Conservation (phyloP, 2,888 invertebrate genomes). For the Hymenopus coronatus region DNA sequence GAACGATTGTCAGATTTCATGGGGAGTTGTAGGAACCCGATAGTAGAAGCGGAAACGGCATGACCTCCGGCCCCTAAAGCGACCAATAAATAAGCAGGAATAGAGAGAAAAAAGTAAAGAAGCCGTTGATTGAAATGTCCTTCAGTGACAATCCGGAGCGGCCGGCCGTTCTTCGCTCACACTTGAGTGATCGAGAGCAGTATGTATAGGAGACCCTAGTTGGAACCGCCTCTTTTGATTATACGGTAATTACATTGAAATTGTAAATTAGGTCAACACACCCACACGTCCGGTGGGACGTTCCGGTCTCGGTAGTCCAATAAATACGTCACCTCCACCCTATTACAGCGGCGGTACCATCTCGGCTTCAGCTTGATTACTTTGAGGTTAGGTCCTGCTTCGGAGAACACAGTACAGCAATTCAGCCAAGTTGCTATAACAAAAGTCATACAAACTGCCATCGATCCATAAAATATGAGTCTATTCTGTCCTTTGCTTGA, state of each 20-base stretch:
- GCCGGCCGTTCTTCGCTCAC: not conserved
- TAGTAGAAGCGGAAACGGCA: too few relatives aligned
- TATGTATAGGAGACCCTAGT: not conserved
- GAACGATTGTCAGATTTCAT: too few relatives aligned
- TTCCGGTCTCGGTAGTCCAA: not conserved
- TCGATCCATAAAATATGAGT: too few relatives aligned
- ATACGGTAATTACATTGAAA: conserved; percentile 24
- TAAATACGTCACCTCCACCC: not conserved
- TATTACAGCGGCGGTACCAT: not conserved
- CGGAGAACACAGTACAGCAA: too few relatives aligned
- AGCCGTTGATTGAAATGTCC: not conserved
- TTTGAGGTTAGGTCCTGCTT: not conserved
- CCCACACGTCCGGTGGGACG: conserved; percentile 18
- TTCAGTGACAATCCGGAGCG: not conserved
- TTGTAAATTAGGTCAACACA: conserved; percentile 30
- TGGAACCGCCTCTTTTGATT: conserved; percentile 19
- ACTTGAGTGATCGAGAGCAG: not conserved
- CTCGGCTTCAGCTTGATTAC: not conserved
- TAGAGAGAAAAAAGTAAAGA: not conserved
- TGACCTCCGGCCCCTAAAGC: not conserved
- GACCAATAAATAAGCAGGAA: not conserved
- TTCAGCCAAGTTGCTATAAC: too few relatives aligned
- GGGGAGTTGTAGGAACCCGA: too few relatives aligned
- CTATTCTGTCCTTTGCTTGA: too few relatives aligned
- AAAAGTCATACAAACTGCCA: too few relatives aligned